Evolutionary conservation across 2,113 vertebrate genomes (phyloP).

Genomic region (Mus musculus): DNA sequence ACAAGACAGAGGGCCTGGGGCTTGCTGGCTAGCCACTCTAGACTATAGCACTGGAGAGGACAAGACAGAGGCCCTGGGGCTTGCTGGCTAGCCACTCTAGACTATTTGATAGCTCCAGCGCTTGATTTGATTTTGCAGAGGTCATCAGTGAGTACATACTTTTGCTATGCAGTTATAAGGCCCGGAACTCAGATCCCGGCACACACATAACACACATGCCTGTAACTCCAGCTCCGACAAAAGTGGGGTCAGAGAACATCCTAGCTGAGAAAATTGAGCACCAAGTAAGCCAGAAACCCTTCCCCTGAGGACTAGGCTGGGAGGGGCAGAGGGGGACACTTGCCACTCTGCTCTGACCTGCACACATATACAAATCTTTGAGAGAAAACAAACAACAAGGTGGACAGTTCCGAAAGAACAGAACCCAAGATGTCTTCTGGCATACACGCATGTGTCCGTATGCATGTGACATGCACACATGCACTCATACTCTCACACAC

Average conservation of each 20-base stretch:
- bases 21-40: too few relatives aligned
- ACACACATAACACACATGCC: not conserved
- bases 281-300: not conserved
- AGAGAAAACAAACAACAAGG: not conserved
- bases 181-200: not conserved
- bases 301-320: not conserved
- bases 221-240: not conserved
- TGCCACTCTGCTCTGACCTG: too few relatives aligned
- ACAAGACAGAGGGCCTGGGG: too few relatives aligned
- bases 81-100: too few relatives aligned
- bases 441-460: accelerated
- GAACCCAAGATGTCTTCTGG: too few relatives aligned
- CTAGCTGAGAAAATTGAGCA: not conserved
- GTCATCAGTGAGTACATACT: not conserved
- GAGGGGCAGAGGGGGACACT: not conserved
- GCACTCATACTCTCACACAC: not conserved
- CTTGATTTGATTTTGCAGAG: not conserved
- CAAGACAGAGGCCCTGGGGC: not conserved
- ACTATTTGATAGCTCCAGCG: too few relatives aligned
- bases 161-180: not conserved
- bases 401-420: not conserved
- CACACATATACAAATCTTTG: not conserved
- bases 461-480: not conserved
- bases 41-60: not conserved
- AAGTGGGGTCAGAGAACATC: not conserved